Evolutionary conservation across 2,888 invertebrate genomes (phyloP), one percentile per base, ranked within the genome.

Genomic region (Blastobasis lacticolella): DNA sequence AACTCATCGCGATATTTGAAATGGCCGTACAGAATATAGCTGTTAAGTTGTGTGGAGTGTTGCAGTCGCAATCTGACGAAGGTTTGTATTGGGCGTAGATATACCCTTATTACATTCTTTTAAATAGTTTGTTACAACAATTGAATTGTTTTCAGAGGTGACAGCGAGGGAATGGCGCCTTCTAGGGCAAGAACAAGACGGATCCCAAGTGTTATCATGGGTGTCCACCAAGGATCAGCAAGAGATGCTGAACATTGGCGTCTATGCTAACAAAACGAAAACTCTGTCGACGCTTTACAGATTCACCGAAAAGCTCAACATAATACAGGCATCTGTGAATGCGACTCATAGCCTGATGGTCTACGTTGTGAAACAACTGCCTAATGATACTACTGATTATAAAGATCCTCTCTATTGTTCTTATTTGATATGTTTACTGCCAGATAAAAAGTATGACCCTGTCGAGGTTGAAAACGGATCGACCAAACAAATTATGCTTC

Each of bases 311-410:
- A 85, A 90, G 57, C 68, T 91, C 4, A 94, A 94, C 69, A 89
- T 95, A 49, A 91, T 95, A 58, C 95, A 96, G 81, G 95, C 95
- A 9, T 93, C 94, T 5, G 89, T 95, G 5, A 95, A 95, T 69
- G 90, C 90, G 56, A 90, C 89, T 49, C 90, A 90, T 50, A 92
- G 92, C 1, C 75, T 94, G 53, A 71, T 95, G 45, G 91, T 92
- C 4, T 94, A 92, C 74, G 91, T 94, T 37, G 86, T 89, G 0
- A 95, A 95, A 71, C 80, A 83, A 51, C 69, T 85, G 46, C 67
- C 75, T 10, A 64, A 61, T 56, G 78, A 79, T 6, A 67, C 73
- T 45, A 63, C 67, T 48, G 74, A 73, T 6, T 59, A 67, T 1
- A 76, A 73, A 46, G 81, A 82, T 37, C 65, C 89, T 54, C 64